Conservation (phyloP, 2,888 invertebrate genomes). For the Chymomyza amoena region DNA sequence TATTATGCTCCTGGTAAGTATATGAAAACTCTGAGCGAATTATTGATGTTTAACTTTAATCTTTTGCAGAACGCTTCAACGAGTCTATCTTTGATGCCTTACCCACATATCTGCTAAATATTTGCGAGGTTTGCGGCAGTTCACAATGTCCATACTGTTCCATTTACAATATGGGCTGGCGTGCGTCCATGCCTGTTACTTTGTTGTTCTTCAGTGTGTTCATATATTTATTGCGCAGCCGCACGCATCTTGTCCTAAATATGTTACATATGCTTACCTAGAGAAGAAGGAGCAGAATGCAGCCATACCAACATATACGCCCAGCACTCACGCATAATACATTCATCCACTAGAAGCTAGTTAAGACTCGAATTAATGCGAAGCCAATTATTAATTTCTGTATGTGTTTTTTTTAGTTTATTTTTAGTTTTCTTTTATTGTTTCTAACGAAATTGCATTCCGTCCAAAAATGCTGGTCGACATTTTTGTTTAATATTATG, state of each 20-base stretch:
- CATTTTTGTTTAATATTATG: conserved; percentile 36
- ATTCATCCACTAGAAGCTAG: neutral
- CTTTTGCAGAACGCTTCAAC: conserved; percentile 90
- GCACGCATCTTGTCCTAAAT: conserved; percentile 67
- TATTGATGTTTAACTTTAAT: neutral
- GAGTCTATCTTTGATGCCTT: conserved; percentile 94
- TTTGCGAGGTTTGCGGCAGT: conserved; percentile 96
- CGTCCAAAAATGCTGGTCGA: conserved; percentile 57
- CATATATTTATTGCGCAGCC: conserved; percentile 73
- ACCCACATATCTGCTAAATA: conserved; percentile 91
- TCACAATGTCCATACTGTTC: conserved; percentile 96
- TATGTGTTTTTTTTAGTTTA: conserved; percentile 37
- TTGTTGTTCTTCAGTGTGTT: conserved; percentile 74
- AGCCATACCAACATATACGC: neutral
- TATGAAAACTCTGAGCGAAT: neutral
- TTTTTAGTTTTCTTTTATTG: conserved; percentile 21
- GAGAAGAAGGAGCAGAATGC: conserved; percentile 9
- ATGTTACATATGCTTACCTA: conserved; percentile 63
- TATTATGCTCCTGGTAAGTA: conserved; percentile 94
- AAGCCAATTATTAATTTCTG: conserved; percentile 14
- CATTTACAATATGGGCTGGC: conserved; percentile 84
- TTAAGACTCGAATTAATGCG: conserved; percentile 34
- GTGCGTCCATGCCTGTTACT: conserved; percentile 71
- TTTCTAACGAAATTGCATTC: conserved; percentile 64
- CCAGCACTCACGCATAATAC: neutral